phyloP scores from a whole-genome alignment of 2,888 invertebrate genomes.

The Phorcus lineatus region DNA sequence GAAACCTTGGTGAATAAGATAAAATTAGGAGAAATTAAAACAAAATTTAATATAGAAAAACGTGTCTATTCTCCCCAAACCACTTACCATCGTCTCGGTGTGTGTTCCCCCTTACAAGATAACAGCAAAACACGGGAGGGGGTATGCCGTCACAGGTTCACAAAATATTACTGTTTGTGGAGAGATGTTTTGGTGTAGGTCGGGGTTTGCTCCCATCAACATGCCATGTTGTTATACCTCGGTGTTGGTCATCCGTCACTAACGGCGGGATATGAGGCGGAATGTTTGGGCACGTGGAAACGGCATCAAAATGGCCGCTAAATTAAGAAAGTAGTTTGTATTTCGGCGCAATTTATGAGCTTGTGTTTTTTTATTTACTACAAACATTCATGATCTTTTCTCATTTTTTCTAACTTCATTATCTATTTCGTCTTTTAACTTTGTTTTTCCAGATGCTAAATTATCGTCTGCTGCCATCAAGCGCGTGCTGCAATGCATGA shows the following conservation, averaged over 20 bases:
- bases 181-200: background rate
- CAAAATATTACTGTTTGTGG: constrained; percentile 23
- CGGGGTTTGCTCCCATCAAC: constrained; percentile 5
- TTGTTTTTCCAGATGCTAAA: constrained; percentile 23
- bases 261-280: constrained; percentile 20
- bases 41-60: too few species aligned
- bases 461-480: background rate
- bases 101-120: background rate
- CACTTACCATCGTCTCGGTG: background rate
- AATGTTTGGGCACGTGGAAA: constrained; percentile 36
- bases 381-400: constrained; percentile 18
- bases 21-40: too few species aligned
- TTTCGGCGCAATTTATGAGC: constrained; percentile 40
- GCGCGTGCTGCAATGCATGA: constrained; percentile 19
- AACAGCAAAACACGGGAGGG: background rate
- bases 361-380: constrained; percentile 12
- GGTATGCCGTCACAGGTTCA: background rate
- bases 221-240: background rate
- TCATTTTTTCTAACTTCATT: constrained; percentile 17
- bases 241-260: constrained; percentile 6
- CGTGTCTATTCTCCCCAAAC: too few species aligned
- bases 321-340: constrained; percentile 42
- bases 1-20: too few species aligned
- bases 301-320: constrained; percentile 29
- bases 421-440: constrained; percentile 7